A percentile compares a stretch with the other conserved stretches of the same genome.
These are phyloP conservation scores for Grus americana DNA, from an alignment of 2,113 vertebrate species.

Conservation along the genomic window DNA sequence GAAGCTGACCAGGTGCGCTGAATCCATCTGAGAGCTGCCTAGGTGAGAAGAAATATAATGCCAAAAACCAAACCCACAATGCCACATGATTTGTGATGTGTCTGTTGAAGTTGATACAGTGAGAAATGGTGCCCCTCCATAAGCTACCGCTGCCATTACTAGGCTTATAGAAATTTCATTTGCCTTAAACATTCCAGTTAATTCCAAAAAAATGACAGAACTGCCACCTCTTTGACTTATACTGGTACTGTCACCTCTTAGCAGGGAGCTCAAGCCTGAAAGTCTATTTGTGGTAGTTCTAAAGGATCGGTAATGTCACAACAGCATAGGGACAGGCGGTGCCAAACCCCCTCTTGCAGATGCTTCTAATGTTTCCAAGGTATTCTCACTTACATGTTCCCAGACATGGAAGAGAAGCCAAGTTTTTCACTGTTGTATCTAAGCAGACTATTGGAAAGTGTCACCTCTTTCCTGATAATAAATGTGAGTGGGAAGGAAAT, in stretches of 20 bases:
- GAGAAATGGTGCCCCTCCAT: rapidly evolving
- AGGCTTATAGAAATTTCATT: not conserved
- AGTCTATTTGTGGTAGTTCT: not conserved
- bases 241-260: not conserved
- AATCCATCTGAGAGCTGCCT: not conserved
- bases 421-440: not conserved
- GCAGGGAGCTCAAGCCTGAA: not conserved
- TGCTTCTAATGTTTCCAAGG: not conserved
- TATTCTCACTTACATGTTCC: not conserved
- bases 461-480: not conserved
- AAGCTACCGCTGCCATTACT: not conserved
- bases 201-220: not conserved
- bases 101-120: not conserved
- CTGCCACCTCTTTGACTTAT: not conserved
- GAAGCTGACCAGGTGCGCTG: not conserved
- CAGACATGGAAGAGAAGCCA: not conserved
- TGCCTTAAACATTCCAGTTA: not conserved
- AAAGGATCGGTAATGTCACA: not conserved
- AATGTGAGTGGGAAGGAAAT: not conserved
- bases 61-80: not conserved
- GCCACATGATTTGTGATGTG: not conserved
- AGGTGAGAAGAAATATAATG: not conserved
- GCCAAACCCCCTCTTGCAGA: not conserved
- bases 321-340: not conserved
- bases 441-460: not conserved